These are phyloP conservation scores for Oreochromis tanganicae DNA, from an alignment of 2,113 vertebrate genomes.

Conservation along the genomic window DNA sequence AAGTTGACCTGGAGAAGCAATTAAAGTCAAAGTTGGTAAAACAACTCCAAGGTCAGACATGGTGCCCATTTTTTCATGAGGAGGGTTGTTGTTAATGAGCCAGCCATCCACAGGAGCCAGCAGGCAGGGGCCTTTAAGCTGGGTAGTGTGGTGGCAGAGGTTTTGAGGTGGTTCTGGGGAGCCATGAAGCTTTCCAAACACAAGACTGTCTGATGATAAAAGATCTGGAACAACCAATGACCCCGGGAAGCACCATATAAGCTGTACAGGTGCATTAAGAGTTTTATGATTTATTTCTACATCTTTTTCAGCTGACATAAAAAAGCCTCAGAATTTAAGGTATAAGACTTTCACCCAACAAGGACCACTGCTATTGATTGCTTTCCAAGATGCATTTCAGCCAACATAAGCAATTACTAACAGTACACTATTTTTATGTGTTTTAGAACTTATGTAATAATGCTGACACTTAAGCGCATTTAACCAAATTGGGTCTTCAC, in stretches of 20 bases:
- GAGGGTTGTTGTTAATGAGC: neutral
- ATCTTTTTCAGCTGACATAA: neutral
- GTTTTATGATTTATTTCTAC: neutral
- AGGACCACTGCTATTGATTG: neutral
- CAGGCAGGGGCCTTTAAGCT: neutral
- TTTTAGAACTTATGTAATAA: neutral
- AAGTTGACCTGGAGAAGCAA: neutral
- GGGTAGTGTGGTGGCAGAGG: neutral
- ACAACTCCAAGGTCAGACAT: neutral
- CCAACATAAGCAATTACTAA: neutral
- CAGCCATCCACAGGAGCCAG: neutral
- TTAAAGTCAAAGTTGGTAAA: neutral
- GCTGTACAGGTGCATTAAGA: neutral
- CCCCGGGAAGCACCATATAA: neutral
- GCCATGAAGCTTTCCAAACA: neutral
- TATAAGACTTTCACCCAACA: neutral
- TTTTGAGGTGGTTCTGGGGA: neutral
- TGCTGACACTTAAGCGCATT: neutral
- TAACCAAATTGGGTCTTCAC: neutral
- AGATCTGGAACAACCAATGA: neutral
- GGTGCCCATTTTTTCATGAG: neutral
- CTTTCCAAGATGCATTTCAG: neutral
- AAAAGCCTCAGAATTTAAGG: neutral
- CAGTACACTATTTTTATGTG: neutral
- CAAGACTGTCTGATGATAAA: neutral